Base-by-base conservation (phyloP, 2,888 invertebrate genomes). In the Heliothis peltigera region DNA sequence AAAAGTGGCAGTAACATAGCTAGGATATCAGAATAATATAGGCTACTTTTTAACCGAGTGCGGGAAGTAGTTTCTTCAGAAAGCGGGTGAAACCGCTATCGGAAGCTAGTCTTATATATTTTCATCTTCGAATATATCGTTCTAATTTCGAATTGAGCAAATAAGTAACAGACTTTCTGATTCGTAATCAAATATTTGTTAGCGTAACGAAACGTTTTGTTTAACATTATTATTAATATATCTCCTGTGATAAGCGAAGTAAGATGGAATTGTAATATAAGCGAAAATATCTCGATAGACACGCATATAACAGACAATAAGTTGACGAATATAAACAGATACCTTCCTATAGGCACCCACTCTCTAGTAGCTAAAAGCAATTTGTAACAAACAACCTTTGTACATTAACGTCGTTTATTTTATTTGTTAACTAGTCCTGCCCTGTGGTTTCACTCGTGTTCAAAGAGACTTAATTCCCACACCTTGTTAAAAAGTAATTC, bases 61-160 rank as follows among this genome's bases (percentile, higher is more conserved):
- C n/a, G n/a, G n/a, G n/a, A n/a, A n/a, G n/a, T n/a, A n/a, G n/a
- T n/a, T n/a, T n/a, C n/a, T n/a, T n/a, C n/a, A n/a, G n/a, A n/a
- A n/a, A n/a, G n/a, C n/a, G n/a, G n/a, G n/a, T n/a, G n/a, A n/a
- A n/a, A n/a, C n/a, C n/a, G n/a, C n/a, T n/a, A n/a, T n/a, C n/a
- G n/a, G n/a, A n/a, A n/a, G n/a, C n/a, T n/a, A n/a, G n/a, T n/a
- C n/a, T n/a, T n/a, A n/a, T 5, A n/a, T 39, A n/a, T 39, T n/a
- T n/a, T 39, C 39, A 39, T 39, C n/a, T n/a, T 39, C n/a, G n/a
- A 39, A 39, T 39, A 39, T 39, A 15, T 39, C n/a, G n/a, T 39
- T 39, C n/a, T 39, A 39, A n/a, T 39, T n/a, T n/a, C 15, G 15
- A 39, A 5, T n/a, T 39, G 39, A 32, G 32, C 32, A 32, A 32